Evolutionary conservation across 2,113 vertebrate species (phyloP).

Genomic region (Thermophis baileyi): DNA sequence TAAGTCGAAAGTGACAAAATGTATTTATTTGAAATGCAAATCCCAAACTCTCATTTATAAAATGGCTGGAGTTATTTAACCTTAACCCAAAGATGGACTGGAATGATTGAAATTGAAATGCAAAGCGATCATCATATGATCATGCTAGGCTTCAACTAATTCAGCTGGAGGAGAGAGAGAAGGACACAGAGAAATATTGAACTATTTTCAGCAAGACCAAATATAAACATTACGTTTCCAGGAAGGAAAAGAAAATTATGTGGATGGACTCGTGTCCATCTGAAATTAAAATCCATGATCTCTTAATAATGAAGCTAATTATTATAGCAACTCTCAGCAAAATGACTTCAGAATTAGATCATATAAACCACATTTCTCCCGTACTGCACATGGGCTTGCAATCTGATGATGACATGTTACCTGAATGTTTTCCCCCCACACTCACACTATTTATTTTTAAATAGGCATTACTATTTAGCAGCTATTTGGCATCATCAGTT

Average conservation of each 20-base stretch:
- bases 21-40: neutral
- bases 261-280: neutral
- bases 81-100: neutral
- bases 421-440: neutral
- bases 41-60: neutral
- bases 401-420: neutral
- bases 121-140: neutral
- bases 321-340: conserved; percentile 3
- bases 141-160: neutral
- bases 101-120: neutral
- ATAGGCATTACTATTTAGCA: neutral
- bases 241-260: neutral
- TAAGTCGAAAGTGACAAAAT: neutral
- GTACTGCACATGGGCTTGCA: neutral
- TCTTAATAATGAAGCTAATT: neutral
- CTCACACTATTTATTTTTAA: neutral
- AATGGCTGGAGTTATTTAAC: neutral
- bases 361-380: conserved; percentile 3
- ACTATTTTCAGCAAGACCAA: neutral
- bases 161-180: too few relatives aligned
- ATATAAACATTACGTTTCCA: neutral
- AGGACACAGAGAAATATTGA: neutral
- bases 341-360: neutral
- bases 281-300: conserved; percentile 1
- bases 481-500: neutral